Evolutionary conservation across 2,113 vertebrate genomes (phyloP), one percentile per base, ranked within the genome.

Genomic region (Dicentrarchus labrax): DNA sequence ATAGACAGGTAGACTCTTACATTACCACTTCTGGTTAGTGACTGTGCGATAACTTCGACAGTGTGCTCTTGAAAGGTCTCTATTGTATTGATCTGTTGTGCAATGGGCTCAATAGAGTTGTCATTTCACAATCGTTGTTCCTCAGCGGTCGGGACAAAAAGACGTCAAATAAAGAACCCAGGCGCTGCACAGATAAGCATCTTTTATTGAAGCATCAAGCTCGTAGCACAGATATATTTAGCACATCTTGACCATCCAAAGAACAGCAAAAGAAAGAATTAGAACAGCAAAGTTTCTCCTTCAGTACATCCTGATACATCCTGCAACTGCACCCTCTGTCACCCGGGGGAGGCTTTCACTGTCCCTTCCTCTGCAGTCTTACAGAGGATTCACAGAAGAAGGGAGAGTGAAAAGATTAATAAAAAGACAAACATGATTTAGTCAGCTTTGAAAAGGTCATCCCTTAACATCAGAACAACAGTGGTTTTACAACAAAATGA

Each of bases 211-310:
- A 88, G 94, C 95, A 94, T 95, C 87, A 95, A 96, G 95, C 94
- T 95, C 92, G 75, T 87, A 94, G 94, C 93, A 96, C 95, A 95
- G 94, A 95, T 95, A 94, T 92, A 95, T 93, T 94, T 87, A 96
- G 95, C 95, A 96, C 94, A 96, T 95, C 94, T 95, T 94, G 95
- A 96, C 92, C 90, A 94, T 94, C 86, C 93, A 94, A 93, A 90
- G 95, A 95, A 94, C 88, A 92, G 95, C 95, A 95, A 95, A 94
- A 95, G 90, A 89, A 93, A 94, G 93, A 95, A 94, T 91, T 92
- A 89, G 79, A 95, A 95, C 89, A 91, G 94, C 92, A 94, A 95
- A 87, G 83, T 91, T 92, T 93, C 72, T 91, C 90, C 76, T 89
- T 94, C 85, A 88, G 82, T 87, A 85, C 93, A 89, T 88, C 88